Conservation (phyloP, 30 jellyfish, hydroid and myxozoan genomes). For the Cassiopea xamachana region DNA sequence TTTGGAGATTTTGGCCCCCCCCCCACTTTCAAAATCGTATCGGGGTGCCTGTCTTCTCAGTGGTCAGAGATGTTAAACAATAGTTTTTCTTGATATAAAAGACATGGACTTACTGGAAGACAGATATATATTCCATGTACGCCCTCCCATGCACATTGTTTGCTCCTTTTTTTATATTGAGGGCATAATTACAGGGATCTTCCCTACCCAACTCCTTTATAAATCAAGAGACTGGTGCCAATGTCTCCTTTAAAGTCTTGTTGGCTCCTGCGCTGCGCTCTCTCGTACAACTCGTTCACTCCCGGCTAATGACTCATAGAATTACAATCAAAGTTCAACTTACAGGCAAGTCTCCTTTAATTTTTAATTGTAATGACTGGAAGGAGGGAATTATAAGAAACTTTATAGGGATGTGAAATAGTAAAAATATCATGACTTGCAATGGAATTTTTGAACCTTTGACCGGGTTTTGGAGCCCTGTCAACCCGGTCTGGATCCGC, state of each 20-base stretch:
- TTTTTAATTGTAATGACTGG: not conserved
- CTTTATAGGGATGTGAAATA: too few relatives aligned
- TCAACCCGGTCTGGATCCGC: too few relatives aligned
- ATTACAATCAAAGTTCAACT: slow-evolving; percentile 1
- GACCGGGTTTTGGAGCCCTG: too few relatives aligned
- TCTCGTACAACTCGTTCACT: slow-evolving; percentile 15
- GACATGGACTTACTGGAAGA: not conserved
- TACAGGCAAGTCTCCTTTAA: slow-evolving; percentile 5
- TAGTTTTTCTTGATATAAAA: not conserved
- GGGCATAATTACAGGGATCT: not conserved
- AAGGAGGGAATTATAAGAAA: too few relatives aligned
- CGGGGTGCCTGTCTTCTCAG: not conserved
- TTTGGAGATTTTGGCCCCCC: too few relatives aligned
- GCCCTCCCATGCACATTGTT: not conserved
- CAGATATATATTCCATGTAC: not conserved
- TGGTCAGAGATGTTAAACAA: not conserved
- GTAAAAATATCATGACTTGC: too few relatives aligned
- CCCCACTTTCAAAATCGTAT: too few relatives aligned
- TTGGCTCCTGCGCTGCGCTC: slow-evolving; percentile 45
- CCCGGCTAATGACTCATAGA: slow-evolving; percentile 8
- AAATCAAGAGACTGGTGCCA: not conserved
- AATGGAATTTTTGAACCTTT: too few relatives aligned
- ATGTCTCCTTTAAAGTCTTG: slow-evolving; percentile 1
- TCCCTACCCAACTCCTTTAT: not conserved
- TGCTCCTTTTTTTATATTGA: not conserved